Conservation (phyloP, 2,797 vertebrate species). For the Otus scops region DNA sequence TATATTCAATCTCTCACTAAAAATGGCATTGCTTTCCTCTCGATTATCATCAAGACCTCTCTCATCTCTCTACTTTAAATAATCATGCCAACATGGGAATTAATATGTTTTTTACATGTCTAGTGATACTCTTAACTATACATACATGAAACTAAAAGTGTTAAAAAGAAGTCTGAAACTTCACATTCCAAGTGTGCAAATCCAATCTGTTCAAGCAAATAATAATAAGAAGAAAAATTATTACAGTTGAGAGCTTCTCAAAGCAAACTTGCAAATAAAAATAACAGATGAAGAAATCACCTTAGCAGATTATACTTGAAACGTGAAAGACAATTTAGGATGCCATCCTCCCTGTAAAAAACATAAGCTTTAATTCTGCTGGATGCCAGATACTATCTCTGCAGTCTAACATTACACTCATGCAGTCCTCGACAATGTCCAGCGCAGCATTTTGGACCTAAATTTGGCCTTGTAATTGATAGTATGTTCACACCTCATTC, state of each 20-base stretch:
- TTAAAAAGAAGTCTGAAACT: background rate
- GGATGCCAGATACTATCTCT: background rate
- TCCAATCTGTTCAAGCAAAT: background rate
- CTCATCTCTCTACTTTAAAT: background rate
- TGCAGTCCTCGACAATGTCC: rapidly evolving
- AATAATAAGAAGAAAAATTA: background rate
- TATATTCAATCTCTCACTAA: background rate
- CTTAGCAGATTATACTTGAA: background rate
- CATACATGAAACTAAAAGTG: background rate
- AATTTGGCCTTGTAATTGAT: background rate
- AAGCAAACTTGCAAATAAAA: background rate
- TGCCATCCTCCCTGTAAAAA: background rate
- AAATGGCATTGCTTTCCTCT: background rate
- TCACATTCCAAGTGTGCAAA: background rate
- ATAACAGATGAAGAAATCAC: background rate
- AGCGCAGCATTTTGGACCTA: background rate
- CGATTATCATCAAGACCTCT: background rate
- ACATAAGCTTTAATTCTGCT: background rate
- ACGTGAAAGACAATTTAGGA: background rate
- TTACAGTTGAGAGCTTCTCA: background rate
- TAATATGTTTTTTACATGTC: background rate
- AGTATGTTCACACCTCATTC: background rate
- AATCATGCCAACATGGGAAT: background rate
- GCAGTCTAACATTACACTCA: background rate
- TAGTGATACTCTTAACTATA: background rate